Evolutionary conservation across 2,113 vertebrate genomes (phyloP), one percentile per base, ranked within the genome.

Genomic region (Electrona antarctica): DNA sequence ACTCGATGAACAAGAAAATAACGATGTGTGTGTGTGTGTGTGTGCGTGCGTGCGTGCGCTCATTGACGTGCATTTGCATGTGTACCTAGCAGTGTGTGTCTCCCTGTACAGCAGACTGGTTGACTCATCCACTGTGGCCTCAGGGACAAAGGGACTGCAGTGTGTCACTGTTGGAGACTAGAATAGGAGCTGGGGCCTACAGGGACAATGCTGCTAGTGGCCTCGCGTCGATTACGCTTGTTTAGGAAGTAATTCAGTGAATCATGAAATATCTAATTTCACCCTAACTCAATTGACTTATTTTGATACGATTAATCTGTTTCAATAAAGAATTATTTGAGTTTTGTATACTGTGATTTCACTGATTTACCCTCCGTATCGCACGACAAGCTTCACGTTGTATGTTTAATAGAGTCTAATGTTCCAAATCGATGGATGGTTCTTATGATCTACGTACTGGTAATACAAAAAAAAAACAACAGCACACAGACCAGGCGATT

Each of bases 131-230:
- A 49, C 52, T 63, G 48, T 28, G 69, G 69, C 79, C 64, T 71
- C 3, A 41, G 77, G 80, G 79, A 77, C 61, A 21, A 14, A 46
- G 47, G 41, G 29, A 3, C 73, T 69, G 76, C 68, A 58, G 46
- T 15, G 45, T 13, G 64, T 65, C 64, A 75, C 75, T 77, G 81
- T 84, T 71, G 69, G 49, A 65, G 78, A 77, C 76, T 80, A 76
- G 72, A 67, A 67, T 64, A 78, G 82, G 65, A 82, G 77, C 71
- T 67, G 69, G 33, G 64, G 65, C 14, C 63, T 67, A 60, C 54
- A 79, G 73, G 55, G 51, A 11, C 54, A 28, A 33, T 29, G 4
- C 11, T 49, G 33, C 3, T 1, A 41, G 33, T 41, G 33, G 33
- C 33, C 3, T 41, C 1, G 33, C 29, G 29, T 33, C 4, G 29